phyloP scores from a whole-genome alignment of 2,113 vertebrate species.

The Hippopotamus amphibius region DNA sequence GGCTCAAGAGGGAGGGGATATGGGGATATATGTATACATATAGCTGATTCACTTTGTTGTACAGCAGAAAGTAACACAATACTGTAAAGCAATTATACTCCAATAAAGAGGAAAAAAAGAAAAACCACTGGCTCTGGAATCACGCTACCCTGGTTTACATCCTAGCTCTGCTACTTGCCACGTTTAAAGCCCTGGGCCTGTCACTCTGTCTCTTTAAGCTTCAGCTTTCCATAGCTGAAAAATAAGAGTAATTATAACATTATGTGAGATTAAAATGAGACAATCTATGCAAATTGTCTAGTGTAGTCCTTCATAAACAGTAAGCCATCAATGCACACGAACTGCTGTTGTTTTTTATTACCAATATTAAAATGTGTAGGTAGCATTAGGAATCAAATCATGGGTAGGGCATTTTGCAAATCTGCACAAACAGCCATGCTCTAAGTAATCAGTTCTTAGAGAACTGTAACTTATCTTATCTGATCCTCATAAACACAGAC shows the following conservation, averaged over 20 bases:
- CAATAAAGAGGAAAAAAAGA: too few species aligned
- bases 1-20: too few species aligned
- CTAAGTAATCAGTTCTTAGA: conserved; percentile 11
- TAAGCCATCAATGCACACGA: neutral
- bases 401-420: conserved; percentile 4
- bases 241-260: neutral
- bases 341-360: neutral
- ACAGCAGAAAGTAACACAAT: too few species aligned
- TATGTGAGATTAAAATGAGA: neutral
- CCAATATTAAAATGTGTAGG: neutral
- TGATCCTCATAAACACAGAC: conserved; percentile 21
- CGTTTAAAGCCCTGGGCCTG: neutral
- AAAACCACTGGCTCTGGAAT: neutral
- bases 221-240: neutral
- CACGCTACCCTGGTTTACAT: conserved; percentile 20
- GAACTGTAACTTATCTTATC: neutral
- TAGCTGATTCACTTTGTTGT: too few species aligned
- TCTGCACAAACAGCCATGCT: neutral
- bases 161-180: neutral
- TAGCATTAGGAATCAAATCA: conserved; percentile 24
- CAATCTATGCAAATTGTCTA: neutral
- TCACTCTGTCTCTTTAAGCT: conserved; percentile 2
- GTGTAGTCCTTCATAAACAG: neutral
- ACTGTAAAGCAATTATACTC: too few species aligned
- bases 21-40: too few species aligned